Percentiles rank a stretch among this genome's conserved stretches.
phyloP scores from a whole-genome alignment of 2,797 vertebrate species.

The Valencia hispanica region DNA sequence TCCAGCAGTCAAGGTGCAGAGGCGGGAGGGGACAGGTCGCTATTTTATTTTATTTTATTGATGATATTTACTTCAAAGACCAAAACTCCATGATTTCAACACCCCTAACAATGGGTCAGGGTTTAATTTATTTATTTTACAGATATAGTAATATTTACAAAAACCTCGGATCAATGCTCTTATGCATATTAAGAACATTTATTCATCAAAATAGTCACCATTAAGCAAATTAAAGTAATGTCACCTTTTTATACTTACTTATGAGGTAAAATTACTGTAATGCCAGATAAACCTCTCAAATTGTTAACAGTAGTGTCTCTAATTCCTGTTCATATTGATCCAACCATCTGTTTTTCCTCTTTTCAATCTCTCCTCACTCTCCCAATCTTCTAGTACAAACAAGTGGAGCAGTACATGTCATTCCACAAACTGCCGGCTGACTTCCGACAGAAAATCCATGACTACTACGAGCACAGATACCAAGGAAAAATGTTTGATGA shows the following conservation, averaged over 20 bases:
- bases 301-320: neutral
- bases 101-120: neutral
- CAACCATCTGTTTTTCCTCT: constrained; percentile 11
- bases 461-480: constrained; percentile 98
- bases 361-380: constrained; percentile 1
- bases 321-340: constrained; percentile 11
- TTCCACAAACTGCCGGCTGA: constrained; percentile 97
- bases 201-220: neutral
- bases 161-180: neutral
- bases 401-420: constrained; percentile 99
- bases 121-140: neutral
- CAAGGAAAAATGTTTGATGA: constrained; percentile 99
- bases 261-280: neutral
- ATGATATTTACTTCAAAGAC: neutral
- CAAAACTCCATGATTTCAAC: neutral
- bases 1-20: too few relatives aligned
- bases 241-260: neutral
- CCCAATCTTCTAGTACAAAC: constrained; percentile 88
- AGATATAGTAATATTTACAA: neutral
- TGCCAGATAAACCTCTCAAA: constrained; percentile 1
- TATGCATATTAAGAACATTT: neutral
- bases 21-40: too few relatives aligned
- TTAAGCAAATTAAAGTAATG: neutral
- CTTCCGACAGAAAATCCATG: constrained; percentile 97
- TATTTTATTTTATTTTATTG: too few relatives aligned